Base-by-base conservation (phyloP, 2,888 invertebrate genomes). In the Drosophila kanekoi region DNA sequence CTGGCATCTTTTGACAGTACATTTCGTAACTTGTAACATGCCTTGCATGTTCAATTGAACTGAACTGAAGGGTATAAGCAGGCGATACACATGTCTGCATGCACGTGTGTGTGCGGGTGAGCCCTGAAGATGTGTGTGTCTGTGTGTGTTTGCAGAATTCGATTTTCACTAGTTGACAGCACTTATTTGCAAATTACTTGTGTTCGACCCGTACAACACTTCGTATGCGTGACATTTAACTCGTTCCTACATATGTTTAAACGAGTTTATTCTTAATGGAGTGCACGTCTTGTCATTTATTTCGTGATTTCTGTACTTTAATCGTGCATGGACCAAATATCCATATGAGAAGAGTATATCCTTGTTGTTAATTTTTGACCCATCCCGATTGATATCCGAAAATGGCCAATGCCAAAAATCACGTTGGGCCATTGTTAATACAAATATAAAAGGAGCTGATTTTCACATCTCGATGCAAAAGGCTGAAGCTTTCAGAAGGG, bases 151-250 rank as follows among this genome's bases (percentile, higher is more conserved):
- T 57, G 60, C 49, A 40, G 23, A 56, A 45, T 58, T 85, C 66
- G 79, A 81, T 70, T 79, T 72, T 51, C 69, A 79, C 77, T 69
- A 77, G 77, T 73, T 77, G 86, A 81, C 80, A 86, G 65, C 76
- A 73, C 65, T 86, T 86, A 81, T 82, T 86, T 73, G 62, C 63
- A 86, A 81, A 81, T 86, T 81, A 82, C 80, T 86, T 69, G 68
- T 81, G 77, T 68, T 77, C 78, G 56, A 61, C 63, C 66, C 65
- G 51, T 38, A 47, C 49, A 48, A 56, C 67, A 47, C 57, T 56
- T 38, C 59, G 56, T 53, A 60, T 72, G 56, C 67, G 43, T 71
- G 61, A 45, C 58, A 41, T 58, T 71, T 60, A 3, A 28, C 57
- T 45, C 23, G 48, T 37, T 53, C 23, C 5, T 4, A 13, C 16